phyloP scores from a whole-genome alignment of 2,113 vertebrate genomes.

The Phalacrocorax aristotelis region DNA sequence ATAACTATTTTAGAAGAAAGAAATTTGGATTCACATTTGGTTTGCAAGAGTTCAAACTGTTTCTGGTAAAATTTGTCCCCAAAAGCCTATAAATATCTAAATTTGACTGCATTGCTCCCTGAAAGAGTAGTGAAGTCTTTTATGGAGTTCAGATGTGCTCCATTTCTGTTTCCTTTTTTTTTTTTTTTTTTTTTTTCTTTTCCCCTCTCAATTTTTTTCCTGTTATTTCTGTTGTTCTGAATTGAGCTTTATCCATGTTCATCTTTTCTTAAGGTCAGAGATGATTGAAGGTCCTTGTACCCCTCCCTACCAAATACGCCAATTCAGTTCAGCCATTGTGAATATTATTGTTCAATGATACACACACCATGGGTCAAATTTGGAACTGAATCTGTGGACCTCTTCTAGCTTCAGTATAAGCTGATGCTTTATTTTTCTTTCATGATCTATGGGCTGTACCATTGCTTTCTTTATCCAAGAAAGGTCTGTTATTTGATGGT shows the following conservation, averaged over 20 bases:
- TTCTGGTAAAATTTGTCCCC: constrained; percentile 17
- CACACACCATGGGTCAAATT: not conserved
- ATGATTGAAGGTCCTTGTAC: not conserved
- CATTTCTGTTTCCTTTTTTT: not conserved
- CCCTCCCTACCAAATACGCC: not conserved
- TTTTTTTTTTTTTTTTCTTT: too few relatives aligned
- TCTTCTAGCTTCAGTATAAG: not conserved
- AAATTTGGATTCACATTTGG: not conserved
- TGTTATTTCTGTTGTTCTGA: not conserved
- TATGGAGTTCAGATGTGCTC: constrained; percentile 24
- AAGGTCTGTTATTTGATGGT: not conserved
- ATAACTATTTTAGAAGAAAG: not conserved
- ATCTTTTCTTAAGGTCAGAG: not conserved
- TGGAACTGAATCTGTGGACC: not conserved
- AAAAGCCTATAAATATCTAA: not conserved
- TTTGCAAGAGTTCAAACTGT: not conserved
- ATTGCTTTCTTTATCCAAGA: not conserved
- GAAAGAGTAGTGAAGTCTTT: not conserved
- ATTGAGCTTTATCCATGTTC: not conserved
- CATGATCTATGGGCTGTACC: not conserved
- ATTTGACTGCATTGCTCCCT: not conserved
- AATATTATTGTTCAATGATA: not conserved
- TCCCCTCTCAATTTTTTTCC: too few relatives aligned
- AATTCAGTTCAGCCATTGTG: not conserved
- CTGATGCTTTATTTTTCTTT: not conserved